Percentiles rank a stretch among this genome's conserved stretches.
phyloP scores from a whole-genome alignment of 1,140 invertebrate species.

The Lethocerus indicus region DNA sequence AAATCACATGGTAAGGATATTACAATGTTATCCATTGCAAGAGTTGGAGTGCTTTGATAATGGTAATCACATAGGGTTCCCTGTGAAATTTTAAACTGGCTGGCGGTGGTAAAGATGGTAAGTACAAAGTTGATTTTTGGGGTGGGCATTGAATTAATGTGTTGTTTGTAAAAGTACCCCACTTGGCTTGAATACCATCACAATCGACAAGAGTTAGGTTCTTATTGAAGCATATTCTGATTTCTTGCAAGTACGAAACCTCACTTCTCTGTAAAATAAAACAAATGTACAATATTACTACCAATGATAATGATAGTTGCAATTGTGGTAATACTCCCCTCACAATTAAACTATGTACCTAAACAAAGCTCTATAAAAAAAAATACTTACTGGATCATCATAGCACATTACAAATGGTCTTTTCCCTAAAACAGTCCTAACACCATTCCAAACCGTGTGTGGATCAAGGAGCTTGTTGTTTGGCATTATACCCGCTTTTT shows the following conservation, averaged over 20 bases:
- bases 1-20: too few relatives aligned
- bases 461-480: slow-evolving; percentile 35
- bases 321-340: background rate
- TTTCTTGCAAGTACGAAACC: slow-evolving; percentile 13
- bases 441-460: slow-evolving; percentile 33
- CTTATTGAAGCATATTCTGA: slow-evolving; percentile 19
- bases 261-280: slow-evolving; percentile 14
- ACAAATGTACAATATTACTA: background rate
- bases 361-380: background rate
- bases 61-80: too few relatives aligned
- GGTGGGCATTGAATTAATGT: too few relatives aligned
- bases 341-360: background rate
- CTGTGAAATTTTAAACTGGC: too few relatives aligned
- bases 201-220: slow-evolving; percentile 15
- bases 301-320: background rate
- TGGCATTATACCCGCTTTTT: slow-evolving; percentile 36
- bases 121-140: too few relatives aligned
- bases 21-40: too few relatives aligned
- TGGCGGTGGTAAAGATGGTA: too few relatives aligned
- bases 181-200: too few relatives aligned
- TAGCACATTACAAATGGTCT: slow-evolving; percentile 43
- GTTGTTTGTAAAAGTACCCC: too few relatives aligned
- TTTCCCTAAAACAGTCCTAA: slow-evolving; percentile 33
- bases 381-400: slow-evolving; percentile 24
- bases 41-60: too few relatives aligned